Conservation (phyloP, 2,113 vertebrate species). For the Osmerus eperlanus region DNA sequence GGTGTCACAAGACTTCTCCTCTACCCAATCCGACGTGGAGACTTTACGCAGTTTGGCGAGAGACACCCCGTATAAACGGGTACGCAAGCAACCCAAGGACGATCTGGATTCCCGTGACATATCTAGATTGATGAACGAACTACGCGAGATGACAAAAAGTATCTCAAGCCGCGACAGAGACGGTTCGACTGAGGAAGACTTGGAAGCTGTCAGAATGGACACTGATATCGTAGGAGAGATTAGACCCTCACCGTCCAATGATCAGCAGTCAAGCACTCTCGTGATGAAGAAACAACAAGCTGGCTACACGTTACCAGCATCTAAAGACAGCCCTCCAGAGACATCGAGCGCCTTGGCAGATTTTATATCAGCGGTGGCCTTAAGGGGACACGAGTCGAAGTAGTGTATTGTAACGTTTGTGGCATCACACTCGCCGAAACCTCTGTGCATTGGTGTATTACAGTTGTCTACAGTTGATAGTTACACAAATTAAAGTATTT, state of each 20-base stretch:
- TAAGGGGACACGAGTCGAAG: too few relatives aligned
- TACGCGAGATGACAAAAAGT: too few relatives aligned
- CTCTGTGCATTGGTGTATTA: neutral
- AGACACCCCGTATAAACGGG: neutral
- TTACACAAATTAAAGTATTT: neutral
- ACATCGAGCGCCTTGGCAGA: neutral
- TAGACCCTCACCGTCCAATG: neutral
- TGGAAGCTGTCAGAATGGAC: too few relatives aligned
- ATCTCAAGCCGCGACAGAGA: too few relatives aligned
- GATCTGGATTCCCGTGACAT: neutral
- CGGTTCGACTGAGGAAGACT: too few relatives aligned
- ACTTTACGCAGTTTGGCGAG: neutral
- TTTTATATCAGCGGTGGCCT: neutral
- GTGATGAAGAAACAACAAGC: neutral
- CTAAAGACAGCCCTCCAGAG: neutral
- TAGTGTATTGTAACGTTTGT: too few relatives aligned
- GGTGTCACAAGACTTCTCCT: too few relatives aligned
- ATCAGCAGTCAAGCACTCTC: neutral
- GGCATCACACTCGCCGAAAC: too few relatives aligned
- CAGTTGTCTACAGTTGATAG: too few relatives aligned
- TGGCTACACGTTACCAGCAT: neutral
- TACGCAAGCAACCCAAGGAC: neutral
- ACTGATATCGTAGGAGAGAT: too few relatives aligned
- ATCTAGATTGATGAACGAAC: too few relatives aligned
- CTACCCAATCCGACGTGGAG: neutral